Base-by-base conservation (phyloP, 2,888 invertebrate genomes). In the Amiota mariae region DNA sequence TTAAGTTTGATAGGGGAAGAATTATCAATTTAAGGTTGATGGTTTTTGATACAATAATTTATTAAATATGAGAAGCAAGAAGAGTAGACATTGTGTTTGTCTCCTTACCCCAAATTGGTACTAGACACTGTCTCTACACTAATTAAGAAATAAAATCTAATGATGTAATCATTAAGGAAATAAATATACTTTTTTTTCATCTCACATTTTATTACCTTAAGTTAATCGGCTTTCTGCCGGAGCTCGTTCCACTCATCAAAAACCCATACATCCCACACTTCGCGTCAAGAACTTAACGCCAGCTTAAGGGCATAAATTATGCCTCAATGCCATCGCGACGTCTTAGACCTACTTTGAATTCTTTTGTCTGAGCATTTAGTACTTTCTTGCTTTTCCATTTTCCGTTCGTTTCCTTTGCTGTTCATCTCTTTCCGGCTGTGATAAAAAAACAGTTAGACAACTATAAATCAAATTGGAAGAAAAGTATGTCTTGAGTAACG, bases 241-340 rank as follows among this genome's bases (percentile, higher is more conserved):
- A 36, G 36, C 36, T 2, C 36, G 2, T 6, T 36, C 36, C 6
- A 0, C 36, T 36, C 36, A 36, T 6, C 36, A 36, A 36, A 36
- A 3, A 36, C 8, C 8, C 36, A 36, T 6, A 4, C 36, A 36
- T 36, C 36, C 18, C 2, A 20, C 20, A 66, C 48, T 11, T 15
- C 15, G 46, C 66, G 24, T 66, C 18, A 48, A 66, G 15, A 11
- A 48, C 8, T 66, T 66, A 66, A 66, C 4, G 18, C 66, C 66
- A 47, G 49, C 66, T 66, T 66, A 66, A 66, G 15, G 24, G 47
- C 64, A 48, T 66, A 66, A 66, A 66, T 66, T 66, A 48, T 48
- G 20, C 20, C 15, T 20, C n/a, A 11, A 24, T 12, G 15, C 2
- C 18, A 12, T n/a, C 47, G 12, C 24, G 10, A 36, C 63, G 46